Percentiles rank a stretch among this genome's conserved stretches.
These are phyloP conservation scores for Hafferia zeledoni DNA, from an alignment of 2,797 vertebrate genomes.

Conservation along the genomic window DNA sequence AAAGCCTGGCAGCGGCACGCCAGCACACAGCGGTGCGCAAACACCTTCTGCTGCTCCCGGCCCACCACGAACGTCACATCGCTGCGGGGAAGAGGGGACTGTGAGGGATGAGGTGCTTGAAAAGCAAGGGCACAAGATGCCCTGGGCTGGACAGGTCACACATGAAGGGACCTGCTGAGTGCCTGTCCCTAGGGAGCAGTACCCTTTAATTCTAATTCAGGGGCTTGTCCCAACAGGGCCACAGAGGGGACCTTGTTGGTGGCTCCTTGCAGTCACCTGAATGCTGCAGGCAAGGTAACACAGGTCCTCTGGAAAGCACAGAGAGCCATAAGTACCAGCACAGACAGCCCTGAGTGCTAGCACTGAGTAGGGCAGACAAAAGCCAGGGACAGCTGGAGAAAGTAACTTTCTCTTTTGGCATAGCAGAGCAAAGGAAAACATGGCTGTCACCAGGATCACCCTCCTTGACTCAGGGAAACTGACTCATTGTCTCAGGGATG, in stretches of 20 bases:
- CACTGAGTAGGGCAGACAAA: not conserved
- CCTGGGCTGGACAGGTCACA: not conserved
- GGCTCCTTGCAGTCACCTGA: not conserved
- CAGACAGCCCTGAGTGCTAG: not conserved
- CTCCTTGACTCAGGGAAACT: constrained; percentile 11
- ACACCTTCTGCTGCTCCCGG: constrained; percentile 74
- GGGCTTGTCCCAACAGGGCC: not conserved
- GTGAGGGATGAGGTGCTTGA: fast-evolving
- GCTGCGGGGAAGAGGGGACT: not conserved
- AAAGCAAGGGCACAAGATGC: not conserved
- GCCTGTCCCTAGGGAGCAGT: fast-evolving
- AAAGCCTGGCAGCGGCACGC: constrained; percentile 78
- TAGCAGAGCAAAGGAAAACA: not conserved
- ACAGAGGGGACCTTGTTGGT: not conserved
- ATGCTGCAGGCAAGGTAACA: fast-evolving
- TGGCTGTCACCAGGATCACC: not conserved
- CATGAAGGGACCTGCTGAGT: not conserved
- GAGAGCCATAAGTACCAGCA: not conserved
- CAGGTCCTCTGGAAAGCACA: not conserved
- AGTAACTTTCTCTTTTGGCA: not conserved
- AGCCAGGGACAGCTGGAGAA: not conserved
- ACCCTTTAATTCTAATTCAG: not conserved
- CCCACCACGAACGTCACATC: constrained; percentile 81
- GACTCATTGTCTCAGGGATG: not conserved
- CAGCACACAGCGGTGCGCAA: constrained; percentile 79